Evolutionary conservation across 2,113 vertebrate genomes (phyloP).

Genomic region (Lichenostomus cassidix): DNA sequence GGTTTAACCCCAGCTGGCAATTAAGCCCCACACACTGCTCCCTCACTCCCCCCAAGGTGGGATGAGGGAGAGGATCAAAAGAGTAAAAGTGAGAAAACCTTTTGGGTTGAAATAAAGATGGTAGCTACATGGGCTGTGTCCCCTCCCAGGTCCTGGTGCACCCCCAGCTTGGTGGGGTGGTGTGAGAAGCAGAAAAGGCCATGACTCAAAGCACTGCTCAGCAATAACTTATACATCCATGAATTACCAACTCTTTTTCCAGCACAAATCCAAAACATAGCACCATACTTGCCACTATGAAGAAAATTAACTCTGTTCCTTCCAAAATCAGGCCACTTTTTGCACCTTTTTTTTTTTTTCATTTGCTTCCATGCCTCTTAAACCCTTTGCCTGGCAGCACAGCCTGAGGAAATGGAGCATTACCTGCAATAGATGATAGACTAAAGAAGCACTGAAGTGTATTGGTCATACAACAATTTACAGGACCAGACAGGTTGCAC

Average conservation of each 20-base stretch:
- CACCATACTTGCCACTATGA: not conserved
- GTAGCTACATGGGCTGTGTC: not conserved
- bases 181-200: not conserved
- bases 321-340: not conserved
- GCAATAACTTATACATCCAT: not conserved
- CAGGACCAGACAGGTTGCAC: not conserved
- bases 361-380: not conserved
- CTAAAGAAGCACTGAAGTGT: not conserved
- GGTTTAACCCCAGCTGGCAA: not conserved
- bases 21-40: not conserved
- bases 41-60: too few relatives aligned
- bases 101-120: not conserved
- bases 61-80: not conserved
- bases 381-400: not conserved
- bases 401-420: not conserved
- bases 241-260: not conserved
- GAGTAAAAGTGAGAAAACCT: not conserved
- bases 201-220: not conserved
- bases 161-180: not conserved
- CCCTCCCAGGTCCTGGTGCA: not conserved
- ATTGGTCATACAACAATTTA: not conserved
- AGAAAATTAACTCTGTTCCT: not conserved
- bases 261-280: not conserved
- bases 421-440: not conserved
- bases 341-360: not conserved